Percentiles rank a stretch among this genome's conserved stretches.
These are phyloP conservation scores for Dinomys branickii DNA, from an alignment of 2,113 vertebrate genomes.

Conservation along the genomic window DNA sequence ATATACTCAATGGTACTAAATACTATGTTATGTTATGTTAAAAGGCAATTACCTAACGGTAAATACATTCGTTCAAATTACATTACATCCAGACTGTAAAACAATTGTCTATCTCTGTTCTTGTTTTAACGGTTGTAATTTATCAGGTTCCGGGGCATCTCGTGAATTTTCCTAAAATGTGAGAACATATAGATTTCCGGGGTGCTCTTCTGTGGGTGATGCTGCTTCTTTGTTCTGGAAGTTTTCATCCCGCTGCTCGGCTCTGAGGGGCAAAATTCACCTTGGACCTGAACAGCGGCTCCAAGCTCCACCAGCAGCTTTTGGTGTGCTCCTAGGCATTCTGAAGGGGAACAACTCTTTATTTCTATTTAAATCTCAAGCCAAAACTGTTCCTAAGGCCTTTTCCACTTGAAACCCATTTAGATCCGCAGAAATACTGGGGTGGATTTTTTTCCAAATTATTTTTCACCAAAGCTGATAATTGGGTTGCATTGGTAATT, in stretches of 20 bases:
- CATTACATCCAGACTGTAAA: slow-evolving; percentile 70
- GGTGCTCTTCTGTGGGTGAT: not conserved
- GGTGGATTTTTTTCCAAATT: not conserved
- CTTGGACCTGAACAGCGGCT: not conserved
- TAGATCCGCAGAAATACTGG: not conserved
- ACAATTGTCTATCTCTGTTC: slow-evolving; percentile 50
- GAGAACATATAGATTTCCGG: not conserved
- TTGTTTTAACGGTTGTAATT: slow-evolving; percentile 52
- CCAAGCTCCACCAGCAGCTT: not conserved
- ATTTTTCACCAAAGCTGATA: not conserved
- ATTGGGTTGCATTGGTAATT: not conserved
- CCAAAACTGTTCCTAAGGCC: not conserved
- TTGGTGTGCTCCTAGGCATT: not conserved
- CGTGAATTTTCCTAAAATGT: not conserved
- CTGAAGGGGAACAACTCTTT: not conserved
- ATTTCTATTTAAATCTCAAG: not conserved
- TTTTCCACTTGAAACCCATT: not conserved
- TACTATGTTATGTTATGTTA: slow-evolving; percentile 55
- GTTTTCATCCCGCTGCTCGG: not conserved
- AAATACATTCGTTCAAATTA: slow-evolving; percentile 70
- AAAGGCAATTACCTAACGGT: slow-evolving; percentile 37
- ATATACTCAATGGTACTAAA: slow-evolving; percentile 57
- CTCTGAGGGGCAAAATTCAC: not conserved
- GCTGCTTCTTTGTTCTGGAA: not conserved
- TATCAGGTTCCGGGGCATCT: slow-evolving; percentile 50